Conservation (phyloP, 2,888 invertebrate species). For the Cheilosia soror region DNA sequence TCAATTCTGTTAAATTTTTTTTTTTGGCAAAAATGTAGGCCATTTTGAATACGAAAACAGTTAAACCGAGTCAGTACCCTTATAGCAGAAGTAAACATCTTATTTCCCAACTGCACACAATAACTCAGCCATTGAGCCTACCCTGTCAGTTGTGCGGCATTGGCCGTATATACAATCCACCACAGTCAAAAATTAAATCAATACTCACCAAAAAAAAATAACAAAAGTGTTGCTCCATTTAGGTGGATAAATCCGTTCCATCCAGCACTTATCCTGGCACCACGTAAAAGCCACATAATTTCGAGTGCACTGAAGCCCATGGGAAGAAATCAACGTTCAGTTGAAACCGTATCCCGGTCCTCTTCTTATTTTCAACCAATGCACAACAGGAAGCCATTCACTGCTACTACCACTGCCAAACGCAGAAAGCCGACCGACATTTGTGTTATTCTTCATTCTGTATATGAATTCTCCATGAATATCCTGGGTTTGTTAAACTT, state of each 20-base stretch:
- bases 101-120: no score
- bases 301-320: slow-evolving; percentile 41
- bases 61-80: no score
- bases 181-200: slow-evolving; percentile 48
- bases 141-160: not conserved
- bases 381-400: slow-evolving; percentile 35
- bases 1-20: no score
- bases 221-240: slow-evolving; percentile 42
- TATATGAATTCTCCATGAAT: slow-evolving; percentile 12
- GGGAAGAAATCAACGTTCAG: slow-evolving; percentile 47
- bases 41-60: no score
- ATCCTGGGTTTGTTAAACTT: slow-evolving; percentile 69
- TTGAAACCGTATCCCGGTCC: slow-evolving; percentile 16
- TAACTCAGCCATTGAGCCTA: not conserved
- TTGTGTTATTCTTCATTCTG: slow-evolving; percentile 27
- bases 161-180: not conserved
- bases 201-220: not conserved
- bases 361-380: slow-evolving; percentile 24
- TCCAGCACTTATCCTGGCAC: slow-evolving; percentile 43
- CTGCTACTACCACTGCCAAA: slow-evolving; percentile 35
- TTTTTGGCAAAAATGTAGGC: no score
- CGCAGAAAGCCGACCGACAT: slow-evolving; percentile 38
- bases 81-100: no score
- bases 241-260: slow-evolving; percentile 36
- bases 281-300: slow-evolving; percentile 32